Conservation (phyloP, 2,888 invertebrate species). For the Apeira syringaria region DNA sequence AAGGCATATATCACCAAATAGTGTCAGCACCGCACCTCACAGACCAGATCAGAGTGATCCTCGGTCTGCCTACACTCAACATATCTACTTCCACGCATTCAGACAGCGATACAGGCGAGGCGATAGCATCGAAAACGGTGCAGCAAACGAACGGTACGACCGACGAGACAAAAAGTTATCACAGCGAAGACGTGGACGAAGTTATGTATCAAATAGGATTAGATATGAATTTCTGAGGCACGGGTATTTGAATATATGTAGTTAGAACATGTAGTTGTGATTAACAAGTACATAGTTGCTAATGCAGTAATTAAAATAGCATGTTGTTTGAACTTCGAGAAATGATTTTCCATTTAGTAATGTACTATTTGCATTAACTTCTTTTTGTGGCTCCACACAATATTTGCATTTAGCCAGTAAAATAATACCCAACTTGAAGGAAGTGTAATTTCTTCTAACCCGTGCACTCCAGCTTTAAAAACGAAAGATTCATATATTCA, state of each 20-base stretch:
- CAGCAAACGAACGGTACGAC: slow-evolving; percentile 44
- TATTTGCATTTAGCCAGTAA: too few species aligned
- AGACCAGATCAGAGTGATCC: slow-evolving; percentile 87
- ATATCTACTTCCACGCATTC: slow-evolving; percentile 56
- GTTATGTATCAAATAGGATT: slow-evolving; percentile 84
- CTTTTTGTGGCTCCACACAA: too few species aligned
- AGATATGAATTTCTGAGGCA: slow-evolving; percentile 80
- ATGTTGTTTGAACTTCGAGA: too few species aligned
- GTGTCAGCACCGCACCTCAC: slow-evolving; percentile 87
- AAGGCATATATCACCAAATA: slow-evolving; percentile 96
- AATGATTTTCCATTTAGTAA: too few species aligned
- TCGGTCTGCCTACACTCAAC: slow-evolving; percentile 84
- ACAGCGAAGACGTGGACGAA: slow-evolving; percentile 75
- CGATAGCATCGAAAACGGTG: slow-evolving; percentile 28
- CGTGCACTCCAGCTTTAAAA: too few species aligned
- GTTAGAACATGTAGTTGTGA: slow-evolving; percentile 2
- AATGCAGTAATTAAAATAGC: not conserved
- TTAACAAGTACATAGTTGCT: slow-evolving; percentile 2
- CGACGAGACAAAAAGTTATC: slow-evolving; percentile 25
- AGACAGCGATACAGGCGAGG: slow-evolving; percentile 40
- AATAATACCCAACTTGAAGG: too few species aligned
- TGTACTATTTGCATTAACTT: too few species aligned
- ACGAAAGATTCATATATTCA: too few species aligned
- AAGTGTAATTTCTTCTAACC: too few species aligned
- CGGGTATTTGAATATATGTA: slow-evolving; percentile 30